A percentile compares a stretch with the other conserved stretches of the same genome.
Conservation (phyloP, 2,113 vertebrate species). For the Phalacrocorax pelagicus region DNA sequence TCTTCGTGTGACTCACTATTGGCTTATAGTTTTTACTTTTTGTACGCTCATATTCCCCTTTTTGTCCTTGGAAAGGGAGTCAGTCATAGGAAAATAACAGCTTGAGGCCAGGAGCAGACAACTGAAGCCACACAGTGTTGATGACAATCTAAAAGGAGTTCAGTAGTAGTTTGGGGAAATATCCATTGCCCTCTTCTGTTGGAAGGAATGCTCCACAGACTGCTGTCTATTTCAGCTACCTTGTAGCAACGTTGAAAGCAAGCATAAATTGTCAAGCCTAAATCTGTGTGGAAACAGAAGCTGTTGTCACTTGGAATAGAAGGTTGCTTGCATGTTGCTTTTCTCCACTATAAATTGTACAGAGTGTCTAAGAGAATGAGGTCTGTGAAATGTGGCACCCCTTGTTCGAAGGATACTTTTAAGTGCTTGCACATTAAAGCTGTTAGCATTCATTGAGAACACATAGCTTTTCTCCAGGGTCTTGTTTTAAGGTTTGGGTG, state of each 20-base stretch:
- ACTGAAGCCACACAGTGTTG: not conserved
- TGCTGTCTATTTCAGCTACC: not conserved
- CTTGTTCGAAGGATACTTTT: fast-evolving
- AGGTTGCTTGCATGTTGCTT: not conserved
- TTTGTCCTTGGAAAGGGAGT: not conserved
- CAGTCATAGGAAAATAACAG: not conserved
- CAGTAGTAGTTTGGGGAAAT: no score
- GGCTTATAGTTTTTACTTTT: not conserved
- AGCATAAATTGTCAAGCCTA: not conserved
- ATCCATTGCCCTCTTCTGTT: not conserved
- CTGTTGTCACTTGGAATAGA: not conserved
- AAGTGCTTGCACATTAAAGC: not conserved
- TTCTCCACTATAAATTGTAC: not conserved
- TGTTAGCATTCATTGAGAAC: not conserved
- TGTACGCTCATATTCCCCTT: not conserved
- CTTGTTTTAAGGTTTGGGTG: not conserved
- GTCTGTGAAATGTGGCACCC: not conserved
- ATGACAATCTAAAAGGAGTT: not conserved
- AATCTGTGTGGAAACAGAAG: not conserved
- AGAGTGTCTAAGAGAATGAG: not conserved
- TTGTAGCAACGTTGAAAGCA: not conserved
- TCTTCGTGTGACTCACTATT: not conserved
- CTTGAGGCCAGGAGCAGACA: not conserved
- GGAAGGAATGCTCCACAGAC: not conserved
- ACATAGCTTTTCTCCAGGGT: not conserved